Conservation (phyloP, 2,113 vertebrate genomes). For the Cyanistes caeruleus region DNA sequence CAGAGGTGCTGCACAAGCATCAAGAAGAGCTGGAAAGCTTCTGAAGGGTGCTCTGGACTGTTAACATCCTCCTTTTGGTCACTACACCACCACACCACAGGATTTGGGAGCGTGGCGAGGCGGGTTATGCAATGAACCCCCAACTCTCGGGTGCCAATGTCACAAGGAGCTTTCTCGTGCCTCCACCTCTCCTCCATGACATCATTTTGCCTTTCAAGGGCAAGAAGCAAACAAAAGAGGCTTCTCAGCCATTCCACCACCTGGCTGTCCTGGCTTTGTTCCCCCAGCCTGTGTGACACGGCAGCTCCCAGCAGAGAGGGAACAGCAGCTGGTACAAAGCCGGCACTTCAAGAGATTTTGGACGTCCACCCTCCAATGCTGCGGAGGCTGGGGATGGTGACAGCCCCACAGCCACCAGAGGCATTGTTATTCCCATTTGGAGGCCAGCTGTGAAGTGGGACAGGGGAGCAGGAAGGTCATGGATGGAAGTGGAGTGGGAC, state of each 20-base stretch:
- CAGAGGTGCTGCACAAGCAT: neutral
- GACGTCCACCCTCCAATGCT: neutral
- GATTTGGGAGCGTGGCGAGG: neutral
- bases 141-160: neutral
- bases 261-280: conserved; percentile 1
- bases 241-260: neutral
- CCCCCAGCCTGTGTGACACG: conserved; percentile 18
- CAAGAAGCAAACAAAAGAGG: neutral
- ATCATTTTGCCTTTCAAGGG: neutral
- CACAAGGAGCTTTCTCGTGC: neutral
- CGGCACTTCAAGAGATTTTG: neutral
- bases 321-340: neutral
- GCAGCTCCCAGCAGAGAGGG: conserved; percentile 2
- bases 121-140: neutral
- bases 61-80: neutral
- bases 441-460: neutral
- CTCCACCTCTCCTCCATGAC: neutral
- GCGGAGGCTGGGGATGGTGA: rapidly evolving
- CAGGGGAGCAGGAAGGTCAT: neutral
- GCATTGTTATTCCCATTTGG: neutral
- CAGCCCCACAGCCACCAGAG: neutral
- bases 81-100: rapidly evolving
- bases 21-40: neutral
- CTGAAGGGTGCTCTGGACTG: neutral
- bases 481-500: neutral